A percentile compares a stretch with the other conserved stretches of the same genome.
Conservation (phyloP, 2,797 vertebrate species). For the Lacerta viridis region DNA sequence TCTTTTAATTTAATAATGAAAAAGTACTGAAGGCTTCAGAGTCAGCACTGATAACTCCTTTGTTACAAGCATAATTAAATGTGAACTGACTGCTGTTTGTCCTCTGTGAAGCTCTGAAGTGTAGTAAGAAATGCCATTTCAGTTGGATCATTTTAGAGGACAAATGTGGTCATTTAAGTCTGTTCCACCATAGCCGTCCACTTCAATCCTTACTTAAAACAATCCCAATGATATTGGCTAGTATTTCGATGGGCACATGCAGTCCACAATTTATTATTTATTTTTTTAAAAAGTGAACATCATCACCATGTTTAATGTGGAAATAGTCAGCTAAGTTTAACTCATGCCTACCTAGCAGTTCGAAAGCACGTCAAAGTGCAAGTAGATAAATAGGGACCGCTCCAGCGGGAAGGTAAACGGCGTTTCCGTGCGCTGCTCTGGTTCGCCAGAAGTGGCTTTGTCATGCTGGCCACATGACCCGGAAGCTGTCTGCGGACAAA, state of each 20-base stretch:
- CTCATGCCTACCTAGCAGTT: no score
- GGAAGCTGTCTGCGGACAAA: no score
- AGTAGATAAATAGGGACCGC: no score
- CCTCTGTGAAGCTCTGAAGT: background rate
- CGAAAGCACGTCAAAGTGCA: no score
- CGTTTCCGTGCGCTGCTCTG: no score
- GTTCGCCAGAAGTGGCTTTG: no score
- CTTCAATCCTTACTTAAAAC: background rate
- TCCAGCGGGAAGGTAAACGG: no score
- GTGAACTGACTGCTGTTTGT: constrained; percentile 46
- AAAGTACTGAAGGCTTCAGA: background rate
- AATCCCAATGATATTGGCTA: constrained; percentile 1
- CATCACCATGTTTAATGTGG: background rate
- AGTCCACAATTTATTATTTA: background rate
- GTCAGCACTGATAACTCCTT: constrained; percentile 1
- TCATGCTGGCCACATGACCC: no score
- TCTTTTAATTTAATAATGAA: constrained; percentile 27
- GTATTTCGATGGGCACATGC: background rate
- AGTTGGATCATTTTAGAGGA: background rate
- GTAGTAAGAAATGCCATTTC: background rate
- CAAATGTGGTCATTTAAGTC: background rate
- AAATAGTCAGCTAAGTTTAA: background rate
- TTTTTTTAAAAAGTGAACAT: no score
- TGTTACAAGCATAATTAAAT: constrained; percentile 65
- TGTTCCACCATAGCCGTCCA: background rate